phyloP scores from a whole-genome alignment of 1,140 invertebrate species.

The Listronotus bonariensis region DNA sequence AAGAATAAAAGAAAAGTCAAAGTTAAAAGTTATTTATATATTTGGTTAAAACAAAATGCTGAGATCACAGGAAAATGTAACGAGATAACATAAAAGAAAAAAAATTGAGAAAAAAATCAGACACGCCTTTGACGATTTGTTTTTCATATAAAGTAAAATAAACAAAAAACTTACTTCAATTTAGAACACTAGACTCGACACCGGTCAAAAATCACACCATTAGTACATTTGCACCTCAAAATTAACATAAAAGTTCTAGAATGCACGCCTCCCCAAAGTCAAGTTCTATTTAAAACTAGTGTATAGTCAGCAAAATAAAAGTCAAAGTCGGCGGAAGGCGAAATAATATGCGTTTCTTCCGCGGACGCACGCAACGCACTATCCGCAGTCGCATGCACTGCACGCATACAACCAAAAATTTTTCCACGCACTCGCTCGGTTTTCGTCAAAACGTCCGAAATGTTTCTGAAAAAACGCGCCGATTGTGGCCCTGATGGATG shows the following conservation, averaged over 20 bases:
- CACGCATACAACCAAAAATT: slow-evolving; percentile 28
- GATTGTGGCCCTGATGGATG: slow-evolving; percentile 35
- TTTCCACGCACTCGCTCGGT: slow-evolving; percentile 46
- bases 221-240: slow-evolving; percentile 19
- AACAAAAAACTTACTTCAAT: slow-evolving; percentile 12
- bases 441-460: slow-evolving; percentile 55
- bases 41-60: no score
- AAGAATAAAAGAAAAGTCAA: no score
- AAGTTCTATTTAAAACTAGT: slow-evolving; percentile 11
- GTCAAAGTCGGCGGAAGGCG: slow-evolving; percentile 22
- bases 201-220: slow-evolving; percentile 20
- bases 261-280: neutral
- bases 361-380: slow-evolving; percentile 28
- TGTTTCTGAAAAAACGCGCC: slow-evolving; percentile 56
- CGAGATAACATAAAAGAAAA: no score
- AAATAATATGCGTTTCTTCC: slow-evolving; percentile 34
- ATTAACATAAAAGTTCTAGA: neutral
- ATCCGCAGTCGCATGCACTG: slow-evolving; percentile 31
- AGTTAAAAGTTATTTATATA: no score
- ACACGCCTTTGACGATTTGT: neutral
- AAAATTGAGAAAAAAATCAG: no score
- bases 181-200: slow-evolving; percentile 4
- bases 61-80: no score
- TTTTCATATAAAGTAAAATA: neutral
- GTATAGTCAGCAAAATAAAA: slow-evolving; percentile 27